These are phyloP conservation scores for Meles meles DNA, from an alignment of 2,113 vertebrate genomes.

Conservation along the genomic window DNA sequence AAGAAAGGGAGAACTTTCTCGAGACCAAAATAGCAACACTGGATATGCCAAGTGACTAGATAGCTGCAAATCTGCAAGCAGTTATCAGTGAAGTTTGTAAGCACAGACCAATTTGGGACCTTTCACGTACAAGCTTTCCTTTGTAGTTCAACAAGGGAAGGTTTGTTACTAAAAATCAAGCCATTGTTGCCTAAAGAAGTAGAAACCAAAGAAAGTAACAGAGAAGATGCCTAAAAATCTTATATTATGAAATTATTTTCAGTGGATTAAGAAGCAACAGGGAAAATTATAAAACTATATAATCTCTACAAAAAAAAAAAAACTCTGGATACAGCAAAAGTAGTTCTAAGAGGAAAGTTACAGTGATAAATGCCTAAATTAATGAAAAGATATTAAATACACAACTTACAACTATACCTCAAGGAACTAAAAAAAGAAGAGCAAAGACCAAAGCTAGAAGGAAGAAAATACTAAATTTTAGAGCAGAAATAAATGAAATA, in stretches of 20 bases:
- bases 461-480: not conserved
- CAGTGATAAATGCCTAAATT: not conserved
- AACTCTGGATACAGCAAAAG: not conserved
- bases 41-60: too few species aligned
- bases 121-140: conserved; percentile 86
- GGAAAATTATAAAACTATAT: conserved; percentile 34
- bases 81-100: too few species aligned
- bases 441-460: not conserved
- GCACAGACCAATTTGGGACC: conserved; percentile 74
- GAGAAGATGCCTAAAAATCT: not conserved
- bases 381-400: not conserved
- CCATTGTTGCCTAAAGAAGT: conserved; percentile 80
- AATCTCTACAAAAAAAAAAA: not conserved
- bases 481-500: not conserved
- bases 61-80: too few species aligned
- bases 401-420: not conserved
- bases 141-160: conserved; percentile 89
- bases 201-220: conserved; percentile 26
- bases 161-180: conserved; percentile 83
- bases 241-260: conserved; percentile 11
- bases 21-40: too few species aligned
- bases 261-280: conserved; percentile 19
- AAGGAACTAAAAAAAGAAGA: not conserved
- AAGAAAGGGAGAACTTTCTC: too few species aligned
- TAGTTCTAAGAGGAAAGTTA: not conserved